A percentile compares a stretch with the other conserved stretches of the same genome.
Evolutionary conservation across 2,888 invertebrate genomes (phyloP).

Genomic region (Oasisia sp.): DNA sequence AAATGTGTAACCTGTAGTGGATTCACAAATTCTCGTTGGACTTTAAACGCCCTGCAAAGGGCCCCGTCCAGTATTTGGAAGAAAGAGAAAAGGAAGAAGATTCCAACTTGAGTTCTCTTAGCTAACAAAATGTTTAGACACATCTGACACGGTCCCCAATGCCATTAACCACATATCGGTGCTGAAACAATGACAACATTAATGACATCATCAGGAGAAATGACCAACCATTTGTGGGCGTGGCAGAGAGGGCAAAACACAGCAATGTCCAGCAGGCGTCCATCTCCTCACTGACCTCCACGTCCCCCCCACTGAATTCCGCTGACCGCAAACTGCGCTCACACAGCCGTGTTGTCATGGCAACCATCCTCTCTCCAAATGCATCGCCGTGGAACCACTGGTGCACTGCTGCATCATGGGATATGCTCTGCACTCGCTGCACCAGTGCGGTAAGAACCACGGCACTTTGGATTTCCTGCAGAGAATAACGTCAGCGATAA

Average conservation of each 20-base stretch:
- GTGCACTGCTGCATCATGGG: slow-evolving; percentile 24
- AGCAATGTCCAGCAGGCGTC: slow-evolving; percentile 50
- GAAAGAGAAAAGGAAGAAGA: too few relatives aligned
- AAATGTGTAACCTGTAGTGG: too few relatives aligned
- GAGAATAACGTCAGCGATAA: not conserved
- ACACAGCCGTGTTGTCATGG: slow-evolving; percentile 46
- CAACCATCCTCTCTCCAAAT: slow-evolving; percentile 47
- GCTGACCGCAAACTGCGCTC: slow-evolving; percentile 32
- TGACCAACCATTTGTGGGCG: slow-evolving; percentile 42
- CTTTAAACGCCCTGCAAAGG: too few relatives aligned
- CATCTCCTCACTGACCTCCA: slow-evolving; percentile 30
- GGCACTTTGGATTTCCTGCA: not conserved
- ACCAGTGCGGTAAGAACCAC: not conserved
- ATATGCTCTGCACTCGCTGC: not conserved
- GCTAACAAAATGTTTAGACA: too few relatives aligned
- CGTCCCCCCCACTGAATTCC: slow-evolving; percentile 17
- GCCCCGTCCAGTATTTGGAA: too few relatives aligned
- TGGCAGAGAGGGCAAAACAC: slow-evolving; percentile 48
- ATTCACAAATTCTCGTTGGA: too few relatives aligned
- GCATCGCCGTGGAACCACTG: slow-evolving; percentile 48
- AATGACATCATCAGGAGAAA: not conserved
- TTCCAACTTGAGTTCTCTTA: too few relatives aligned
- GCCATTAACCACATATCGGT: not conserved
- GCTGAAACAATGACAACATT: not conserved
- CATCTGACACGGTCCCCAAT: too few relatives aligned